A percentile compares a stretch with the other conserved stretches of the same genome.
phyloP scores from a whole-genome alignment of 2,888 invertebrate genomes.

The Cynaeus angustus region DNA sequence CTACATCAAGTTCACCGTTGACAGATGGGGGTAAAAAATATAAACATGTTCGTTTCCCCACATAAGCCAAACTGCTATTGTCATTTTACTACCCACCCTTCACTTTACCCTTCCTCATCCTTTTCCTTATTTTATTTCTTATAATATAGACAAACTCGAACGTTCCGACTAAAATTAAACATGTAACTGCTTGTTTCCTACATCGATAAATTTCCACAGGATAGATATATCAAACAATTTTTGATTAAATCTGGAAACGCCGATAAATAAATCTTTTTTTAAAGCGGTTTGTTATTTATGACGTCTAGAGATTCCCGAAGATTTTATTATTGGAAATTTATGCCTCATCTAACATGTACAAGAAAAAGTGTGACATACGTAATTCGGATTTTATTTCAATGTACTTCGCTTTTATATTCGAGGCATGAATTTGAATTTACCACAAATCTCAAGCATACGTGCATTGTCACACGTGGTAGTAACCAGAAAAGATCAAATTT shows the following conservation, averaged over 20 bases:
- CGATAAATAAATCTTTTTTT: conserved; percentile 40
- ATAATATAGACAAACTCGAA: background rate
- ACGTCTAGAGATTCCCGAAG: conserved; percentile 8
- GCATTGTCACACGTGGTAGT: background rate
- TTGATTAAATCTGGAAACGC: conserved; percentile 39
- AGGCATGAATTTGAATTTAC: background rate
- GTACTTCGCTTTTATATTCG: background rate
- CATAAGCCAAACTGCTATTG: conserved; percentile 31
- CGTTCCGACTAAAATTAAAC: conserved; percentile 22
- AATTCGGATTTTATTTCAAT: conserved; percentile 2
- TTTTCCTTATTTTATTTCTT: background rate
- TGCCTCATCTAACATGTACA: conserved; percentile 9
- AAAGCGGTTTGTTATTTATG: conserved; percentile 36
- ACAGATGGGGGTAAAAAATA: conserved; percentile 48
- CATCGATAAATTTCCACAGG: conserved; percentile 28
- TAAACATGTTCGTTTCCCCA: conserved; percentile 47
- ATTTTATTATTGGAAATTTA: conserved; percentile 23
- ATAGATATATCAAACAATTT: conserved; percentile 39
- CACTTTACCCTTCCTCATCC: background rate
- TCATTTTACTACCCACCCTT: conserved; percentile 27
- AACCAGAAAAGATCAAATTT: no score
- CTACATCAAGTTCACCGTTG: conserved; percentile 49
- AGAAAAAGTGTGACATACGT: conserved; percentile 4
- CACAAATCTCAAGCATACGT: background rate
- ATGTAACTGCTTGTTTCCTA: conserved; percentile 15